Conservation (phyloP, 2,113 vertebrate species). For the Sinocyclocheilus anophthalmus region DNA sequence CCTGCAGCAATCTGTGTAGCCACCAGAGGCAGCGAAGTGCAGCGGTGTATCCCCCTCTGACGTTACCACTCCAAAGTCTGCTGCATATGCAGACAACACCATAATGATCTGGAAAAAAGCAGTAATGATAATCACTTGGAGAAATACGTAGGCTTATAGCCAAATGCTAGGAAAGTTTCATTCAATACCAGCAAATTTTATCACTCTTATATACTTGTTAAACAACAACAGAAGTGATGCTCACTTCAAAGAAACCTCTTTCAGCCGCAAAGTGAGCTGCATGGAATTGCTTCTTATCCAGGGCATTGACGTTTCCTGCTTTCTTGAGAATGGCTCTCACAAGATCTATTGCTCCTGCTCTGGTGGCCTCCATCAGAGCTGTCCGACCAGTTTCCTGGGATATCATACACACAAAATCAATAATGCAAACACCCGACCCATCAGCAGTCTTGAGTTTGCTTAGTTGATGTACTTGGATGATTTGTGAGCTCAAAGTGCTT, state of each 20-base stretch:
- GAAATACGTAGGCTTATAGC: not conserved
- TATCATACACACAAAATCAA: conserved; percentile 22
- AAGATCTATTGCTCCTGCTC: conserved; percentile 77
- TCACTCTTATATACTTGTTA: not conserved
- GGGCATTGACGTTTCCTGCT: conserved; percentile 79
- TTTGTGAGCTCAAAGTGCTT: no score
- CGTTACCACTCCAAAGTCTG: conserved; percentile 80
- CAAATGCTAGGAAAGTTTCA: not conserved
- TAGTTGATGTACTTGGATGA: no score
- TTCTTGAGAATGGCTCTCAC: conserved; percentile 80
- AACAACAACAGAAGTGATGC: not conserved
- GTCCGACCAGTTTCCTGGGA: conserved; percentile 85
- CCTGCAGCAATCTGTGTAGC: conserved; percentile 85
- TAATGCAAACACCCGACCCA: not conserved
- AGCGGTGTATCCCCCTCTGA: conserved; percentile 84
- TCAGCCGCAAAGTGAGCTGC: conserved; percentile 90
- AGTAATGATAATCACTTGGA: conserved; percentile 4
- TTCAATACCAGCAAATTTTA: not conserved
- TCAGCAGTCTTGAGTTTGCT: not conserved
- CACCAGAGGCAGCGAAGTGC: conserved; percentile 86
- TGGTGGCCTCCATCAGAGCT: conserved; percentile 86
- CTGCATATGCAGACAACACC: conserved; percentile 78
- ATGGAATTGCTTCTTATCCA: conserved; percentile 77
- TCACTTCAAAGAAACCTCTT: conserved; percentile 89
- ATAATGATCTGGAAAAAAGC: conserved; percentile 67